phyloP scores from a whole-genome alignment of 2,797 vertebrate species.

The Pseudochirops cupreus region DNA sequence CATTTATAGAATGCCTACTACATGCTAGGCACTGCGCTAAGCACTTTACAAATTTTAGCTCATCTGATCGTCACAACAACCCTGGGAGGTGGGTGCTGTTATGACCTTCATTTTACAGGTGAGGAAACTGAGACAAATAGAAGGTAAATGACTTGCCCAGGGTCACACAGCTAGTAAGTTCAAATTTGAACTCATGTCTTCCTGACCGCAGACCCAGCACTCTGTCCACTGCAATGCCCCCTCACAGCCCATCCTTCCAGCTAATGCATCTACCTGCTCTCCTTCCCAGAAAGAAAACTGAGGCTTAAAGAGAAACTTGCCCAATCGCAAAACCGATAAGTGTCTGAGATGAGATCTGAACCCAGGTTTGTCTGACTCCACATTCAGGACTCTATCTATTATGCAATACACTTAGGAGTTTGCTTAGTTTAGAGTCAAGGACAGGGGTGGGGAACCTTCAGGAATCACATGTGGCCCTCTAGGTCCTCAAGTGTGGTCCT shows the following conservation, averaged over 20 bases:
- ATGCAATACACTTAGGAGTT: background rate
- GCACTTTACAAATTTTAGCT: background rate
- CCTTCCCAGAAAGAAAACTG: background rate
- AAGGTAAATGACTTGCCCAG: no score
- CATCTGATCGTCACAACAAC: no score
- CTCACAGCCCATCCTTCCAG: background rate
- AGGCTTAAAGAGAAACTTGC: background rate
- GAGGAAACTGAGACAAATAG: no score
- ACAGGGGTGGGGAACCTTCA: background rate
- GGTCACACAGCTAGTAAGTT: no score
- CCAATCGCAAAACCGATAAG: background rate
- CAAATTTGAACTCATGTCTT: background rate
- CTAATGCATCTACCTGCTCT: background rate
- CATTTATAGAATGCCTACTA: background rate
- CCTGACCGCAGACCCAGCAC: background rate
- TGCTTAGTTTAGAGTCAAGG: background rate
- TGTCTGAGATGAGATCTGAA: background rate
- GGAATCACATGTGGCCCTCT: no score
- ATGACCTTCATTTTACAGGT: background rate
- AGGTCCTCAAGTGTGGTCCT: no score
- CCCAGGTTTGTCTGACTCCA: background rate
- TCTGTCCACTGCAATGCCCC: background rate
- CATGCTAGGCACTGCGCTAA: background rate
- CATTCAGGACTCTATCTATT: background rate
- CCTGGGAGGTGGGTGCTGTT: background rate